Evolutionary conservation across 2,113 vertebrate genomes (phyloP).

Genomic region (Chaetura pelagica): DNA sequence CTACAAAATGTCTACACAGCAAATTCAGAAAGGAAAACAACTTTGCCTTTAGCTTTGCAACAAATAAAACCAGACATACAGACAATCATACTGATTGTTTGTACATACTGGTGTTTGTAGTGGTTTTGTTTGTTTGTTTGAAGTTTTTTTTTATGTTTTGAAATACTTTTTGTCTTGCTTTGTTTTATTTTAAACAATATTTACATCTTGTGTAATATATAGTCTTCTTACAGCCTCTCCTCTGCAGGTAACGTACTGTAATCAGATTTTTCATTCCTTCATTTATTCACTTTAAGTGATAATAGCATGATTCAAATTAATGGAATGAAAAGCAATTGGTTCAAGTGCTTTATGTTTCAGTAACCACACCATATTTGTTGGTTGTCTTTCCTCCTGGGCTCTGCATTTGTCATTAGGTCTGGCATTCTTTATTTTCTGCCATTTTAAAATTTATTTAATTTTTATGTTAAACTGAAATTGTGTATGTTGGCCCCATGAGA

Average conservation of each 20-base stretch:
- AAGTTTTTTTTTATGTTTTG: not conserved
- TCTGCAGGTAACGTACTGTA: not conserved
- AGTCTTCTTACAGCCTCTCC: not conserved
- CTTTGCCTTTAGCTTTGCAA: not conserved
- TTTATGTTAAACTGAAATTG: not conserved
- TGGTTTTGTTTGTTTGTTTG: accelerated
- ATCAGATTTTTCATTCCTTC: not conserved
- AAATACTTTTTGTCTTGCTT: not conserved
- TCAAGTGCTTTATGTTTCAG: not conserved
- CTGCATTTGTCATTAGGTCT: too few relatives aligned
- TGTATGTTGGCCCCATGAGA: not conserved
- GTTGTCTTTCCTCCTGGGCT: too few relatives aligned
- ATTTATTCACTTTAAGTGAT: not conserved
- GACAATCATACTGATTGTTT: not conserved
- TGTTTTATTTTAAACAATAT: not conserved
- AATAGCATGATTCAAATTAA: not conserved
- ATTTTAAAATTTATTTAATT: not conserved
- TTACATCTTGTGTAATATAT: not conserved
- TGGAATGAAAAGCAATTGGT: not conserved
- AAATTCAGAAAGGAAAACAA: not conserved
- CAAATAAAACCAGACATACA: not conserved
- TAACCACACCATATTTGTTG: not conserved
- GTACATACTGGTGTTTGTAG: not conserved
- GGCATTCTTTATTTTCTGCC: not conserved
- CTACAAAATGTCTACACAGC: not conserved